phyloP scores from a whole-genome alignment of 2,888 invertebrate genomes.

The Andrena flavipes region DNA sequence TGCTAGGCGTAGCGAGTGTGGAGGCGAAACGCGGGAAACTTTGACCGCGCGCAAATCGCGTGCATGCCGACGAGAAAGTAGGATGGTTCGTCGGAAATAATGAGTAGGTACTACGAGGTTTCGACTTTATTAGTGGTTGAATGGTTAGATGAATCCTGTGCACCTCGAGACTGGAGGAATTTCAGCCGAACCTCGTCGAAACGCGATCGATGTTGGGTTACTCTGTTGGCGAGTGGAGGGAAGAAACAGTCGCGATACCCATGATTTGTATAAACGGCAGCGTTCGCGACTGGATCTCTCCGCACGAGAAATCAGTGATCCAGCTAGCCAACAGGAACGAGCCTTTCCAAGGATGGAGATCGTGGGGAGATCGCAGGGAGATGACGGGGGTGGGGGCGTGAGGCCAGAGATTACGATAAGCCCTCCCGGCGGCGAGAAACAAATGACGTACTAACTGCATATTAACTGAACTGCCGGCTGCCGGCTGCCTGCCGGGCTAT shows the following conservation, averaged over 20 bases:
- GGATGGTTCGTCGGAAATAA: neutral
- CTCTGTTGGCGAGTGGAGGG: no score
- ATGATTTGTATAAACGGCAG: neutral
- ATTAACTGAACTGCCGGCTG: conserved; percentile 68
- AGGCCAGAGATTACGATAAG: conserved; percentile 76
- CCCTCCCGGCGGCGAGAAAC: conserved; percentile 74
- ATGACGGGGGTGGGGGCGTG: neutral
- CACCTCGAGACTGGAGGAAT: no score
- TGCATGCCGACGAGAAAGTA: conserved; percentile 19
- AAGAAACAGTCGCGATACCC: neutral
- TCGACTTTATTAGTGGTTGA: conserved; percentile 50
- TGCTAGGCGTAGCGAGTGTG: neutral
- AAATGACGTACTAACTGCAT: conserved; percentile 78
- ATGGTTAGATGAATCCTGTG: neutral
- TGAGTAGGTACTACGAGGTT: conserved; percentile 29
- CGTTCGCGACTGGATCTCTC: neutral
- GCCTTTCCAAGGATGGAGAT: conserved; percentile 39
- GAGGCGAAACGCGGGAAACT: conserved; percentile 62
- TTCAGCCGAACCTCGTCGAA: no score
- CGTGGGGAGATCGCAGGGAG: neutral
- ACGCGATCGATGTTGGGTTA: no score
- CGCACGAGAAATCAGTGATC: conserved; percentile 13
- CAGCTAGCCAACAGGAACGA: neutral
- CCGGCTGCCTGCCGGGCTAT: conserved; percentile 41
- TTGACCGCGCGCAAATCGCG: conserved; percentile 68